A percentile compares a stretch with the other conserved stretches of the same genome.
Conservation (phyloP, 1,140 invertebrate genomes). For the Melanaphis sacchari region DNA sequence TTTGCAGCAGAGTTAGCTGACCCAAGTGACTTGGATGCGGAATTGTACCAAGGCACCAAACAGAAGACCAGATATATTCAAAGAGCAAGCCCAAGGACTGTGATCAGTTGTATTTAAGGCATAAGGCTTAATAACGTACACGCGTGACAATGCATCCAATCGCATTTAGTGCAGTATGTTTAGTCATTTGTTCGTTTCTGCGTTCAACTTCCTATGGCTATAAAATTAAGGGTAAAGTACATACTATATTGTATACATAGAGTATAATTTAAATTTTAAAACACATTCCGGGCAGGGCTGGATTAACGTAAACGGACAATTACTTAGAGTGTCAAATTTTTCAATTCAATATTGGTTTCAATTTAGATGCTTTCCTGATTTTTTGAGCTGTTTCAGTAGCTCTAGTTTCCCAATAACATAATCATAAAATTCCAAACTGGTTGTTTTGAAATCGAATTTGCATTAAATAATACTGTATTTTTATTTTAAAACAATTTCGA, state of each 20-base stretch:
- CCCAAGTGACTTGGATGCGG: background rate
- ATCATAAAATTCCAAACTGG: background rate
- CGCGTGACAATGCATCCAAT: background rate
- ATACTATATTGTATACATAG: background rate
- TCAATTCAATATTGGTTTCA: background rate
- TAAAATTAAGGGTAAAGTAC: background rate
- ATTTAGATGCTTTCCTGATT: background rate
- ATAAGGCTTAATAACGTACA: background rate
- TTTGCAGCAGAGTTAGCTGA: background rate
- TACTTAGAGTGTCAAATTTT: background rate
- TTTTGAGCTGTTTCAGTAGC: background rate
- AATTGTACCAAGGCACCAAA: background rate
- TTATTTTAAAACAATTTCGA: background rate
- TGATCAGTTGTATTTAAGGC: background rate
- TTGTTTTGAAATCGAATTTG: background rate
- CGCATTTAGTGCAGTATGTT: background rate
- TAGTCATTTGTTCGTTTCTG: background rate
- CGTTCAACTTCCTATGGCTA: background rate
- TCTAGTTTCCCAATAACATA: background rate
- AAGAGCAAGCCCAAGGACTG: background rate
- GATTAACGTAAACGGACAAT: background rate
- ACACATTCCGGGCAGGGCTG: background rate
- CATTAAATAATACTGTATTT: background rate
- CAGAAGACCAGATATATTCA: background rate
- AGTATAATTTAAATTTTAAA: background rate